Percentiles rank a stretch among this genome's conserved stretches.
Conservation (phyloP, 2,797 vertebrate genomes). For the Halcyon leucocephala region DNA sequence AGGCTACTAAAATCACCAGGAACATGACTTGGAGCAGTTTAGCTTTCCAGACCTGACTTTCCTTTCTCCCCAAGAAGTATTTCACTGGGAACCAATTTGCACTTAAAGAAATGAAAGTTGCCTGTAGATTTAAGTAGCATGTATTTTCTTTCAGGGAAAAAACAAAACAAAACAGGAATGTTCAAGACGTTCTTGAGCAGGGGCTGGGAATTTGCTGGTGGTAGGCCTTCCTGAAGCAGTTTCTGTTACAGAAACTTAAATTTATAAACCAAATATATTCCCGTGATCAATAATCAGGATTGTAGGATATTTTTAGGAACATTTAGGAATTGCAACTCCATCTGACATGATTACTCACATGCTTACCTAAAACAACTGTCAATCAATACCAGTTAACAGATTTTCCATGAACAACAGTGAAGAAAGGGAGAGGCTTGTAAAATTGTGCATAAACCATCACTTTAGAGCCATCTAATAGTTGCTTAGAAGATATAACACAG, state of each 20-base stretch:
- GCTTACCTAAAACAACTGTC: background rate
- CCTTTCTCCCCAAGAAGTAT: background rate
- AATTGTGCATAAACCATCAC: background rate
- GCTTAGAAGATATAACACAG: background rate
- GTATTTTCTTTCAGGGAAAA: background rate
- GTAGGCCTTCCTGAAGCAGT: background rate
- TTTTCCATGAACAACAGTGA: background rate
- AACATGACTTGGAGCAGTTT: background rate
- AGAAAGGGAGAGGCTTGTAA: background rate
- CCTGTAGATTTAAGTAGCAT: background rate
- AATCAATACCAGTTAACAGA: constrained; percentile 22
- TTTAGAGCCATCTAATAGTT: background rate
- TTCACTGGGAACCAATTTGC: background rate
- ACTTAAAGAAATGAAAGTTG: background rate
- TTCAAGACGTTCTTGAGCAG: background rate
- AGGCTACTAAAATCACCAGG: background rate
- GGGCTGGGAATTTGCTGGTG: background rate
- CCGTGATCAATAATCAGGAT: constrained; percentile 27
- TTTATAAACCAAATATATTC: background rate
- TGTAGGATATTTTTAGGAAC: constrained; percentile 32
- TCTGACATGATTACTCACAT: background rate
- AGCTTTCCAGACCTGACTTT: background rate
- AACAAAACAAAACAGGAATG: background rate
- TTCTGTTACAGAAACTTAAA: background rate
- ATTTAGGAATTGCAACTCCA: background rate